A percentile compares a stretch with the other conserved stretches of the same genome.
These are phyloP conservation scores for Ptychadena robeensis DNA, from an alignment of 2,797 vertebrate species.

Conservation along the genomic window DNA sequence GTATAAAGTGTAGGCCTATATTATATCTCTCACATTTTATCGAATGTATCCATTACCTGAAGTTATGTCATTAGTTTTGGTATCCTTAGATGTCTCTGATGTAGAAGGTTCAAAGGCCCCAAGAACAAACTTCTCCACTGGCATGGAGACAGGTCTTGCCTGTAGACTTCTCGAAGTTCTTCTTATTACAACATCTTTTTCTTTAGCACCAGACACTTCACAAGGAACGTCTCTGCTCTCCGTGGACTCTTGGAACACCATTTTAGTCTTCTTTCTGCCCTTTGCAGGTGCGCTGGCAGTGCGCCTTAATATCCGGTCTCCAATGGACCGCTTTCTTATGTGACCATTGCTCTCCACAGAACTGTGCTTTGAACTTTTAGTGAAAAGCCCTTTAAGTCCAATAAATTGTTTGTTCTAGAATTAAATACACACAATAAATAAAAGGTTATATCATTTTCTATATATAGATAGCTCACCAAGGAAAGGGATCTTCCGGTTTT, in stretches of 20 bases:
- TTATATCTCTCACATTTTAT: neutral
- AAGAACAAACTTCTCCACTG: slow-evolving; percentile 86
- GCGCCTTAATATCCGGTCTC: slow-evolving; percentile 90
- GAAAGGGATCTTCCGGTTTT: neutral
- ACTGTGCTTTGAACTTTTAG: slow-evolving; percentile 82
- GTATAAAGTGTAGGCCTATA: no score
- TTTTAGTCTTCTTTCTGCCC: slow-evolving; percentile 93
- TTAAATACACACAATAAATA: slow-evolving; percentile 56
- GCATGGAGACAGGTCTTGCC: slow-evolving; percentile 90
- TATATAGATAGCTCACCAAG: neutral
- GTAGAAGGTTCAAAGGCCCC: slow-evolving; percentile 79
- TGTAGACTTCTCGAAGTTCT: slow-evolving; percentile 74
- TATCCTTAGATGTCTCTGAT: slow-evolving; percentile 71
- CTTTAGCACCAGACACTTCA: slow-evolving; percentile 66
- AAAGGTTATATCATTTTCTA: neutral
- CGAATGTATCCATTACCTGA: slow-evolving; percentile 84
- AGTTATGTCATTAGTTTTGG: slow-evolving; percentile 71
- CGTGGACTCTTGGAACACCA: slow-evolving; percentile 80
- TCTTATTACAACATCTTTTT: slow-evolving; percentile 69
- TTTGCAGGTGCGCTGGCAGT: slow-evolving; percentile 95
- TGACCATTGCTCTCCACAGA: slow-evolving; percentile 77
- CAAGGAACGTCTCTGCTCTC: slow-evolving; percentile 73
- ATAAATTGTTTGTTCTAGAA: slow-evolving; percentile 89
- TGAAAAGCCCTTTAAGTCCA: slow-evolving; percentile 91
- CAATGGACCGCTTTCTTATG: slow-evolving; percentile 86